Conservation (phyloP, 35 echinoderm and acorn worm genomes). For the Amphiura filiformis region DNA sequence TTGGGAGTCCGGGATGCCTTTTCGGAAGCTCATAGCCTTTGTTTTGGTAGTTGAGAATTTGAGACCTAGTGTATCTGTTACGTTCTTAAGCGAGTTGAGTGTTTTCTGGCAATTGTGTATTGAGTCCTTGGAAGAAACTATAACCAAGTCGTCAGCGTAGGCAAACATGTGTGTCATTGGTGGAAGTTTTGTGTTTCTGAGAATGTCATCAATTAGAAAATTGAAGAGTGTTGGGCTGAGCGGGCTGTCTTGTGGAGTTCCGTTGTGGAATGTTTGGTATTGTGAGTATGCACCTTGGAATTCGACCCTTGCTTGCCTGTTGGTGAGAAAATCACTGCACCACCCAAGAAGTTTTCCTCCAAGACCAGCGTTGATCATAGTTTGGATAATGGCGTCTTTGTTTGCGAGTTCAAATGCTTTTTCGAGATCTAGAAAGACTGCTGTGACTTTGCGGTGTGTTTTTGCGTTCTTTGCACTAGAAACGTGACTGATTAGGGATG, state of each 20-base stretch:
- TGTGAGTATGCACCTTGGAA: not conserved
- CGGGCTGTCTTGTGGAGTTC: constrained; percentile 19
- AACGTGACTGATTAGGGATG: not conserved
- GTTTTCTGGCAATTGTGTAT: too few relatives aligned
- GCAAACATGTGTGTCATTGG: too few relatives aligned
- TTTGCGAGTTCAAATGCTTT: constrained; percentile 27
- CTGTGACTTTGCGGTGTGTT: not conserved
- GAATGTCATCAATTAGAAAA: too few relatives aligned
- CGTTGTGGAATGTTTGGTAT: not conserved
- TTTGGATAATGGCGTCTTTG: constrained; percentile 15
- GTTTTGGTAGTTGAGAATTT: too few relatives aligned
- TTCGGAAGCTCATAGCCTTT: too few relatives aligned
- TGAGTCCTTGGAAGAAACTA: too few relatives aligned
- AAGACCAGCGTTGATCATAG: constrained; percentile 25
- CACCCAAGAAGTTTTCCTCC: constrained; percentile 8
- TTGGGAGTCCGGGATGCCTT: too few relatives aligned
- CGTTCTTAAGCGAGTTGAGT: too few relatives aligned
- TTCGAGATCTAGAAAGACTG: constrained; percentile 19
- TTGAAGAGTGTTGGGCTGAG: constrained; percentile 32
- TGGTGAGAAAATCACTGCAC: not conserved
- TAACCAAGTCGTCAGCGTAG: too few relatives aligned
- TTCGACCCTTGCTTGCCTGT: constrained; percentile 14
- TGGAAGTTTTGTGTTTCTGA: too few relatives aligned
- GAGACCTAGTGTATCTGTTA: too few relatives aligned
- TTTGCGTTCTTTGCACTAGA: constrained; percentile 7